phyloP scores from a whole-genome alignment of 1,140 invertebrate species.

The Cylas formicarius region DNA sequence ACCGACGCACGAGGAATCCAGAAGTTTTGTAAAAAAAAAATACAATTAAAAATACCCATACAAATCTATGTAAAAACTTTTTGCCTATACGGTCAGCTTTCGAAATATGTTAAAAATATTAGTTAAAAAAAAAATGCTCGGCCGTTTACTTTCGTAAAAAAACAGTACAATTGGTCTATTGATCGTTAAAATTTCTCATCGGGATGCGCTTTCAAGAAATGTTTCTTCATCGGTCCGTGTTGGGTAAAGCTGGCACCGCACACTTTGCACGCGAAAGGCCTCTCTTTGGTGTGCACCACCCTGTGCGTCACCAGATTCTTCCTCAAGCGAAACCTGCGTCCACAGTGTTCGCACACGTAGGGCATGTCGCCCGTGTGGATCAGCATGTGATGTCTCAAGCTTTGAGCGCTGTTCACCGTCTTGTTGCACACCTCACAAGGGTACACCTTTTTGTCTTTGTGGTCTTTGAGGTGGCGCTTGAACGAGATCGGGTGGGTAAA shows the following conservation, averaged over 20 bases:
- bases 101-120: no score
- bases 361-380: constrained; percentile 43
- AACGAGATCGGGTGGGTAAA: constrained; percentile 20
- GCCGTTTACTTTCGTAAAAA: no score
- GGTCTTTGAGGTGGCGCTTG: constrained; percentile 26
- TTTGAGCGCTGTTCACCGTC: constrained; percentile 25
- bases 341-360: constrained; percentile 39
- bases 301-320: constrained; percentile 28
- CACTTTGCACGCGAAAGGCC: constrained; percentile 38
- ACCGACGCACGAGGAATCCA: no score
- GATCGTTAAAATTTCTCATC: no score
- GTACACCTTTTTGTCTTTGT: constrained; percentile 21
- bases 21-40: no score
- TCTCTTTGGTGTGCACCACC: constrained; percentile 28
- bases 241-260: constrained; percentile 33
- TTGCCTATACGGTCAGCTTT: no score
- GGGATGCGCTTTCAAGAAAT: constrained; percentile 32
- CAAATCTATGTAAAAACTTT: no score
- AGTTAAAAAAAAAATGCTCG: no score
- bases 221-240: constrained; percentile 28
- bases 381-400: constrained; percentile 31
- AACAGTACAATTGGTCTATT: no score
- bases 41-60: no score
- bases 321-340: constrained; percentile 30
- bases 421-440: constrained; percentile 40